Conservation (phyloP, 2,797 vertebrate species). For the Muscicapa striata region DNA sequence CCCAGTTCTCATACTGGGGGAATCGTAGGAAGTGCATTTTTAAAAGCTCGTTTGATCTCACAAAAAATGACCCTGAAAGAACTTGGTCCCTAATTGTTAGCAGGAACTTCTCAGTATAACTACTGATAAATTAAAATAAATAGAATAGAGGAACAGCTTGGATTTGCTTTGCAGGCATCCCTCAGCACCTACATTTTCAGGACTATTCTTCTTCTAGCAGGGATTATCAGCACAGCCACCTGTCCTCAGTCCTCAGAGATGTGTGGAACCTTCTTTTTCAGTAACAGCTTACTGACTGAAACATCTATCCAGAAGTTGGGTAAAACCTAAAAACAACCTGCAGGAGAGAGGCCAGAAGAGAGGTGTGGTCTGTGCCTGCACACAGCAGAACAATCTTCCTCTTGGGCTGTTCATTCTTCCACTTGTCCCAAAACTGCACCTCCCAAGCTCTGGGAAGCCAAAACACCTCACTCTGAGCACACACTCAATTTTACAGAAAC, state of each 20-base stretch:
- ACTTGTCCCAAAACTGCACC: neutral
- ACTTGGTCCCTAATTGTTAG: neutral
- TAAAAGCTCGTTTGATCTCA: neutral
- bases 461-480: accelerated
- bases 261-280: neutral
- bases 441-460: neutral
- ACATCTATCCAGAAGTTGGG: neutral
- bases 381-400: neutral
- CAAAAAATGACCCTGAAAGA: neutral
- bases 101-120: neutral
- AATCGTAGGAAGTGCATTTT: neutral
- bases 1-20: neutral
- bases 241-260: neutral
- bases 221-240: neutral
- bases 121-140: neutral
- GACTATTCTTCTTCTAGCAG: neutral
- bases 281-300: neutral
- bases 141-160: neutral
- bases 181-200: neutral
- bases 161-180: neutral
- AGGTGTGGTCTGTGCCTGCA: neutral
- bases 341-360: neutral
- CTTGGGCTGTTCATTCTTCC: neutral
- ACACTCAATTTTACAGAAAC: neutral
- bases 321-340: neutral